phyloP scores from a whole-genome alignment of 2,888 invertebrate species.

The Drymonia ruficornis region DNA sequence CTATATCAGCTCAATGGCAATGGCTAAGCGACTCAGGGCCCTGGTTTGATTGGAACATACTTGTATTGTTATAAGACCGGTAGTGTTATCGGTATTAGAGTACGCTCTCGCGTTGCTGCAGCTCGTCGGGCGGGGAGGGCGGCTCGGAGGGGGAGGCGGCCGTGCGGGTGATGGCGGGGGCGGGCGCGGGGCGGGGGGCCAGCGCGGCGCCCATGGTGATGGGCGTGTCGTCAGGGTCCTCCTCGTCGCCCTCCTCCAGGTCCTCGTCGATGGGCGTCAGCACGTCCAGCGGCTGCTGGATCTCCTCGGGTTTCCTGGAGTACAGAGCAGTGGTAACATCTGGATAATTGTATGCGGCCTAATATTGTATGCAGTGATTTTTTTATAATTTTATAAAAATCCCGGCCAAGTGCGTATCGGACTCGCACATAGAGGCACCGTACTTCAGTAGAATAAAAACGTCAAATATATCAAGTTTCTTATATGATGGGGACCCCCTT shows the following conservation, averaged over 20 bases:
- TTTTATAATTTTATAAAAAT: too few relatives aligned
- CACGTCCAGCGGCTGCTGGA: slow-evolving; percentile 87
- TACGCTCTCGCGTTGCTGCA: slow-evolving; percentile 89
- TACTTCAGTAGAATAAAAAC: too few relatives aligned
- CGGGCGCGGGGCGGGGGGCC: slow-evolving; percentile 21
- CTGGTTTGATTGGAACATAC: too few relatives aligned
- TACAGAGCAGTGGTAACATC: not conserved
- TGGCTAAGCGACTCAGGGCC: too few relatives aligned
- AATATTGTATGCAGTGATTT: too few relatives aligned
- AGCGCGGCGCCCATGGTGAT: slow-evolving; percentile 86
- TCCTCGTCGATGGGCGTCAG: slow-evolving; percentile 93
- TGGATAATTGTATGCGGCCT: too few relatives aligned
- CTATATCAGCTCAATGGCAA: too few relatives aligned
- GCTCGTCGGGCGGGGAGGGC: slow-evolving; percentile 57
- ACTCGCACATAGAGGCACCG: too few relatives aligned
- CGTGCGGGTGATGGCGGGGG: slow-evolving; percentile 92
- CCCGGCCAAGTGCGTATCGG: too few relatives aligned
- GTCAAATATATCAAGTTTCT: too few relatives aligned
- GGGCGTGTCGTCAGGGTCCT: slow-evolving; percentile 88
- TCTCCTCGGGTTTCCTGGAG: slow-evolving; percentile 82
- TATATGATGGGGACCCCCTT: too few relatives aligned
- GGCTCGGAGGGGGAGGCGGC: slow-evolving; percentile 88
- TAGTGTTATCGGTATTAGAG: slow-evolving; percentile 70
- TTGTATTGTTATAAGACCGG: too few relatives aligned
- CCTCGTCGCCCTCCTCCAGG: slow-evolving; percentile 88